Evolutionary conservation across 2,888 invertebrate genomes (phyloP).

Genomic region (Ramazzottius varieornatus): DNA sequence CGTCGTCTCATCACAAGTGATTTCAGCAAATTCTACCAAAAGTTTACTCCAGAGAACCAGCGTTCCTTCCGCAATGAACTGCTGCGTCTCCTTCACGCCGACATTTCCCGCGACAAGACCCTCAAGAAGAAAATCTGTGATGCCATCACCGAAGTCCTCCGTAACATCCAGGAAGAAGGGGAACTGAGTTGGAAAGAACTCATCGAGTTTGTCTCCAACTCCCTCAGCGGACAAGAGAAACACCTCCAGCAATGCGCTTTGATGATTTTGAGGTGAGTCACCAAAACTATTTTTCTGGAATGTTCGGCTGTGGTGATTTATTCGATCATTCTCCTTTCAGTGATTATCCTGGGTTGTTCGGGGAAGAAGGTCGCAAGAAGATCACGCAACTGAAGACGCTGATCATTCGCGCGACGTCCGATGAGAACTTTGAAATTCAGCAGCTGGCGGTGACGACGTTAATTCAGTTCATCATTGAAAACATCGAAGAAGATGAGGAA

Average conservation of each 20-base stretch:
- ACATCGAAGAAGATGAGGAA: background rate
- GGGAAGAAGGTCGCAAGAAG: background rate
- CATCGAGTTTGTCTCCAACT: background rate
- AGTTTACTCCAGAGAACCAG: background rate
- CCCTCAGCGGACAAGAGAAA: constrained; percentile 1
- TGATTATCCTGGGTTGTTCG: background rate
- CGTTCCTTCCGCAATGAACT: background rate
- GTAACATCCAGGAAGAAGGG: background rate
- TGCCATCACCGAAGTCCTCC: background rate
- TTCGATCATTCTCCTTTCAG: background rate
- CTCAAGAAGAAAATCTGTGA: background rate
- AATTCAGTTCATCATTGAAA: background rate
- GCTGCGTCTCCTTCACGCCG: background rate
- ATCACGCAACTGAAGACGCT: background rate
- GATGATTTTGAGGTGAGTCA: background rate
- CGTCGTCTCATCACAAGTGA: background rate
- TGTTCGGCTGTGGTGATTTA: background rate
- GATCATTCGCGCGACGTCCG: background rate
- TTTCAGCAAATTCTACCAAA: background rate
- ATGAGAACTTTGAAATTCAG: background rate
- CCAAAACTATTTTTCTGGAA: background rate
- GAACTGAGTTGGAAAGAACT: background rate
- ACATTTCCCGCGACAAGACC: background rate
- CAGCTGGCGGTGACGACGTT: background rate
- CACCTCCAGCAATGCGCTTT: background rate